Evolutionary conservation across 2,113 vertebrate genomes (phyloP).

Genomic region (Podilymbus podiceps): DNA sequence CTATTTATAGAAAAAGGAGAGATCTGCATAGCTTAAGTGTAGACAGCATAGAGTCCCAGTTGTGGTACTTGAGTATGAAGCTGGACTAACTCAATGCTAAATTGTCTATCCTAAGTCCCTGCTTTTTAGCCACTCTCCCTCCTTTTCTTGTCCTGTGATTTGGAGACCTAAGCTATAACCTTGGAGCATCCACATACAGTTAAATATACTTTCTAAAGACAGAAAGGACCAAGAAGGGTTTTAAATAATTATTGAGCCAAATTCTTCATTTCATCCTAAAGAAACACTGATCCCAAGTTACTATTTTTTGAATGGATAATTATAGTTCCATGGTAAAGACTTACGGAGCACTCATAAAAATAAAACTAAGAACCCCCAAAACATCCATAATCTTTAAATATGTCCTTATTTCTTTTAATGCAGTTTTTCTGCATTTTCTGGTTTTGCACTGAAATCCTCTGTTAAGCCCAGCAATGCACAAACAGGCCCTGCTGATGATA

Average conservation of each 20-base stretch:
- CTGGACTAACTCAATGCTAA: not conserved
- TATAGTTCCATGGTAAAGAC: not conserved
- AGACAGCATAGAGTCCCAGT: not conserved
- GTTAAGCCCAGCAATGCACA: not conserved
- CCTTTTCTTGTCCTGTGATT: not conserved
- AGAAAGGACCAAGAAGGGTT: not conserved
- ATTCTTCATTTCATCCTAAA: not conserved
- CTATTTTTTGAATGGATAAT: not conserved
- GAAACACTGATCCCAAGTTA: not conserved
- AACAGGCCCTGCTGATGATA: not conserved
- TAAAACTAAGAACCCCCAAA: not conserved
- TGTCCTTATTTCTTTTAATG: not conserved
- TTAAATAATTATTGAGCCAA: not conserved
- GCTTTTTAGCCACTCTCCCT: not conserved
- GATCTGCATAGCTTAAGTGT: not conserved
- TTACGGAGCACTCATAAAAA: not conserved
- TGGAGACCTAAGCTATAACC: not conserved
- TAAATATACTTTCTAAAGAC: not conserved
- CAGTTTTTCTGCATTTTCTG: not conserved
- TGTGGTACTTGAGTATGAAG: slow-evolving; percentile 24
- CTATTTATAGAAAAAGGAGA: slow-evolving; percentile 23
- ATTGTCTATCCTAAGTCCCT: not conserved
- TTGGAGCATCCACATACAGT: not conserved
- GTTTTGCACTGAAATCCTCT: not conserved
- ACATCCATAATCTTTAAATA: not conserved